A percentile compares a stretch with the other conserved stretches of the same genome.
Conservation (phyloP, 2,797 vertebrate species). For the Podarcis siculus region DNA sequence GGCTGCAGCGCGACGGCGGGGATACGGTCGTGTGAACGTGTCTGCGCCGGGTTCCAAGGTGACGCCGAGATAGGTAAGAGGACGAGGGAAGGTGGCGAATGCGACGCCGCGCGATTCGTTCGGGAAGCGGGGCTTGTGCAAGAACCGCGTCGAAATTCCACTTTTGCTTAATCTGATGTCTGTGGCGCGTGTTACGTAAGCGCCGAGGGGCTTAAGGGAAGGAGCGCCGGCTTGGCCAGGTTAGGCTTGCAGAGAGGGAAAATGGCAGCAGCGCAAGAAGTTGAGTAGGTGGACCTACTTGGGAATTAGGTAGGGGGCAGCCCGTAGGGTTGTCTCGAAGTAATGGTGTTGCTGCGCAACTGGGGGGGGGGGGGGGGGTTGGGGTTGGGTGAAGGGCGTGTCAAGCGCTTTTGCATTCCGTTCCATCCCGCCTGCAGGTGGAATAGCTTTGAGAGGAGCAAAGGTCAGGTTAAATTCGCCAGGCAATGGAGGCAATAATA, state of each 20-base stretch:
- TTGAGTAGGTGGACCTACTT: too few relatives aligned
- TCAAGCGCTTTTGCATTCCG: neutral
- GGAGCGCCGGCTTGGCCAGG: neutral
- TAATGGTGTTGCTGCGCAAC: neutral
- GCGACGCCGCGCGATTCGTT: neutral
- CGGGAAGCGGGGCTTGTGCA: too few relatives aligned
- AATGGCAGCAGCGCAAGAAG: neutral
- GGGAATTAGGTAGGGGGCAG: too few relatives aligned
- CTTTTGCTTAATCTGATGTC: neutral
- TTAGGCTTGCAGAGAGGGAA: neutral
- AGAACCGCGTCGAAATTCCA: too few relatives aligned
- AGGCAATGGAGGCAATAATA: neutral
- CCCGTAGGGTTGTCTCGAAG: neutral
- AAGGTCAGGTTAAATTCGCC: too few relatives aligned
- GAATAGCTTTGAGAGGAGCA: too few relatives aligned
- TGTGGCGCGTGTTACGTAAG: neutral
- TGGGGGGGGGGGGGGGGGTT: neutral
- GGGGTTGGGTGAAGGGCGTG: neutral
- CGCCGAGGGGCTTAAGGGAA: neutral
- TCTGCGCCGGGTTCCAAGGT: too few relatives aligned
- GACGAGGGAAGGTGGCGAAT: neutral
- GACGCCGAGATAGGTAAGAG: neutral
- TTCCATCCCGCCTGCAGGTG: too few relatives aligned
- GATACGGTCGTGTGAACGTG: fast-evolving
- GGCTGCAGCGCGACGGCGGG: fast-evolving